Evolutionary conservation across 2,113 vertebrate species (phyloP).

Genomic region (Chaenocephalus aceratus): DNA sequence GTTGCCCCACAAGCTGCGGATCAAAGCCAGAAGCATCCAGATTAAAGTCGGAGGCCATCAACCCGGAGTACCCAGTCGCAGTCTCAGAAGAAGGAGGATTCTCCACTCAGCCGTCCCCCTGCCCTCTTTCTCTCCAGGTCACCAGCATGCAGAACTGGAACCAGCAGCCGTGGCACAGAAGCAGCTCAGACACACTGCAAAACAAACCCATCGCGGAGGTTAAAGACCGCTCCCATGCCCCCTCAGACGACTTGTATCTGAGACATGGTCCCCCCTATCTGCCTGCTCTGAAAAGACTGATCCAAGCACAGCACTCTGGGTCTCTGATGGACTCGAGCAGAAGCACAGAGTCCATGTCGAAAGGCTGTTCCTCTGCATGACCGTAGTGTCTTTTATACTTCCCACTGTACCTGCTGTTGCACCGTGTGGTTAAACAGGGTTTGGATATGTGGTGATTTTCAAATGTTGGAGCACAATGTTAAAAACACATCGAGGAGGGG

Average conservation of each 20-base stretch:
- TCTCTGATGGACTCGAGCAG: constrained; percentile 88
- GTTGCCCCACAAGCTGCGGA: constrained; percentile 95
- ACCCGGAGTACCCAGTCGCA: constrained; percentile 87
- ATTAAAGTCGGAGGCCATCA: constrained; percentile 93
- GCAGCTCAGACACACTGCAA: constrained; percentile 83
- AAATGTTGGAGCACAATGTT: background rate
- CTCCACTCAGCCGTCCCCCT: constrained; percentile 82
- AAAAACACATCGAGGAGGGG: too few relatives aligned
- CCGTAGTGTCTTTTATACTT: constrained; percentile 85
- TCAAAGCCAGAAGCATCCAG: constrained; percentile 93
- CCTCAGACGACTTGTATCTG: constrained; percentile 86
- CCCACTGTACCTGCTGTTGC: constrained; percentile 90
- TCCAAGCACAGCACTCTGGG: constrained; percentile 83
- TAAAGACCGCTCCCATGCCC: constrained; percentile 85
- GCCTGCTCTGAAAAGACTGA: constrained; percentile 90
- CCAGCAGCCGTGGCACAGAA: constrained; percentile 89
- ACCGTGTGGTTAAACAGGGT: constrained; percentile 83
- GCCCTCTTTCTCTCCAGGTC: constrained; percentile 92
- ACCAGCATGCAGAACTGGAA: constrained; percentile 92
- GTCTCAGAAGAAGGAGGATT: constrained; percentile 80
- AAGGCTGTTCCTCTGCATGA: constrained; percentile 80
- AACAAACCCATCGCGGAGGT: constrained; percentile 69
- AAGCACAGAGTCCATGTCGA: too few relatives aligned
- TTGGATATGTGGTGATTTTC: constrained; percentile 11
- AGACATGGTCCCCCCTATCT: constrained; percentile 87